phyloP scores from a whole-genome alignment of 2,113 vertebrate genomes.

The Syngnathus scovelli region DNA sequence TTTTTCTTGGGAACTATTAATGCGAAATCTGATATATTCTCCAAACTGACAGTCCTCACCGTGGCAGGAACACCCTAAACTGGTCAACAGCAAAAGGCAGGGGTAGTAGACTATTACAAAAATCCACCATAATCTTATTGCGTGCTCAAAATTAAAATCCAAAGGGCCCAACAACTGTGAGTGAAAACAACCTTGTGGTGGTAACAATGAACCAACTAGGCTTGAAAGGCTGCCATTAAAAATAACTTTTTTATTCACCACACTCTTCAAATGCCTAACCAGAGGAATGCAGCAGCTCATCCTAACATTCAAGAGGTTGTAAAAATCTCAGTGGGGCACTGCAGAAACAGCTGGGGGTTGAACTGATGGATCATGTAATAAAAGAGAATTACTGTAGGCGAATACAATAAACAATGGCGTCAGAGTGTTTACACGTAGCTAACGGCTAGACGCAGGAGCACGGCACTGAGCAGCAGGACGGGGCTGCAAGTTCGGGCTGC shows the following conservation, averaged over 20 bases:
- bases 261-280: not conserved
- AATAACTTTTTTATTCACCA: not conserved
- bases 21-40: too few species aligned
- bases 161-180: not conserved
- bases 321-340: slow-evolving; percentile 6
- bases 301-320: not conserved
- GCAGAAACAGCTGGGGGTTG: not conserved
- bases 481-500: slow-evolving; percentile 30
- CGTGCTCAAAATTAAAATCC: not conserved
- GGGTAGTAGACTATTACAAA: not conserved
- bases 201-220: not conserved
- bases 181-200: not conserved
- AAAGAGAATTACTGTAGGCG: too few species aligned
- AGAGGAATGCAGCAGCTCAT: not conserved
- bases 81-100: too few species aligned
- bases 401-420: not conserved
- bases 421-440: slow-evolving; percentile 47
- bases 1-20: too few species aligned
- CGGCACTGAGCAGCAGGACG: slow-evolving; percentile 49
- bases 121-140: not conserved
- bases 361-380: not conserved
- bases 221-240: not conserved
- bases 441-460: slow-evolving; percentile 56
- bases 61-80: too few species aligned
- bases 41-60: too few species aligned